Evolutionary conservation across 2,797 vertebrate species (phyloP).

Genomic region (Cyclopterus lumpus): DNA sequence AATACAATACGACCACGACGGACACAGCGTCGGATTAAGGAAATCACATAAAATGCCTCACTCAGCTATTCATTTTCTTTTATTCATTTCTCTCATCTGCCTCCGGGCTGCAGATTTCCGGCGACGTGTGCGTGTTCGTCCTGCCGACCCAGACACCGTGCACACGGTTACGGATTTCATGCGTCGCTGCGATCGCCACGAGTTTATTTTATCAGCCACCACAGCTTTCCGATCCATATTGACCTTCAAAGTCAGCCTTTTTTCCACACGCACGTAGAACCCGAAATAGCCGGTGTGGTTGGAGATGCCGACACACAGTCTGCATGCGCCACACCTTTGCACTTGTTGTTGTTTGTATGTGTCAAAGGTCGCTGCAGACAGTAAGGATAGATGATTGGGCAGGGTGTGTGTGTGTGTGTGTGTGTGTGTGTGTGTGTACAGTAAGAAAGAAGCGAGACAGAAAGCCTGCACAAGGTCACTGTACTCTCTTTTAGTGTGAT

Average conservation of each 20-base stretch:
- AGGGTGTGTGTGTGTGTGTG: not conserved
- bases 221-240: no score
- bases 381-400: no score
- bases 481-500: constrained; percentile 31
- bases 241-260: no score
- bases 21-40: not conserved
- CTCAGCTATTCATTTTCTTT: not conserved
- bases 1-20: not conserved
- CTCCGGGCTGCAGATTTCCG: not conserved
- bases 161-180: no score
- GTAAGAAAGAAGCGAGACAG: not conserved
- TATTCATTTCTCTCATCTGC: not conserved
- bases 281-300: no score
- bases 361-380: no score
- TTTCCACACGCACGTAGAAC: no score
- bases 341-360: no score
- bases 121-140: not conserved
- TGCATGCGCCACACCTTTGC: no score
- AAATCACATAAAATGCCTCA: not conserved
- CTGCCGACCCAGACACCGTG: no score
- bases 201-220: no score
- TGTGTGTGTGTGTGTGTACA: not conserved
- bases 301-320: no score
- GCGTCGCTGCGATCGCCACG: not conserved
- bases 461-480: not conserved